phyloP scores from a whole-genome alignment of 37 sponge, comb jelly and placozoan species.

The Mnemiopsis leidyi region DNA sequence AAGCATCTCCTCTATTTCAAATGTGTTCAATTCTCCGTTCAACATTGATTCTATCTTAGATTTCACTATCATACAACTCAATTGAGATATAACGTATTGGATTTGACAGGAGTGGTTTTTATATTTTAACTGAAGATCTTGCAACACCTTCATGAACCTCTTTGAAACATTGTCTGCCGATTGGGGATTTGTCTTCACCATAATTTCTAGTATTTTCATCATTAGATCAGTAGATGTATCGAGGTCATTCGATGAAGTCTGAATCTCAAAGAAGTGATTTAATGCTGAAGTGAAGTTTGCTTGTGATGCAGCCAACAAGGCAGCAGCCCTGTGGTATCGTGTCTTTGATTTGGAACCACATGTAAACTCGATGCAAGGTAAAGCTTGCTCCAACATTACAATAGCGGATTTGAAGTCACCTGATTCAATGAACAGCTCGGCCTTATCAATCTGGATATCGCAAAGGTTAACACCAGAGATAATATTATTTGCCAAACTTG shows the following conservation, averaged over 20 bases:
- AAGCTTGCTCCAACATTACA: constrained; percentile 48
- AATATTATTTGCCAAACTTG: background rate
- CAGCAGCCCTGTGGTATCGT: background rate
- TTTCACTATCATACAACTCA: background rate
- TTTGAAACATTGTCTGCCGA: background rate
- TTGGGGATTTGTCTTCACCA: background rate
- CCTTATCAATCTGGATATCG: constrained; percentile 24
- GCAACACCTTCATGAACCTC: background rate
- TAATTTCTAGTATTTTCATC: constrained; percentile 41
- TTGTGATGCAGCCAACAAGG: constrained; percentile 39
- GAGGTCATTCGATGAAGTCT: background rate
- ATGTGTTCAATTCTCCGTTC: background rate
- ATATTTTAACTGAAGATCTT: background rate
- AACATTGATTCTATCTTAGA: background rate
- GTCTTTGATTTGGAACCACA: background rate
- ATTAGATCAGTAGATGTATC: constrained; percentile 28
- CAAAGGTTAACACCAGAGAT: background rate
- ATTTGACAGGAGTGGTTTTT: constrained; percentile 53
- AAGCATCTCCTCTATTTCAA: background rate
- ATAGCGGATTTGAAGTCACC: constrained; percentile 59
- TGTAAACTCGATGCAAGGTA: background rate
- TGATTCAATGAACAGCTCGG: constrained; percentile 45
- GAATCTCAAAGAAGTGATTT: constrained; percentile 5
- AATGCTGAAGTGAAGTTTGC: background rate
- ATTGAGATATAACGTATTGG: background rate